These are phyloP conservation scores for Bombus impatiens DNA, from an alignment of 1,140 invertebrate species.

Conservation along the genomic window DNA sequence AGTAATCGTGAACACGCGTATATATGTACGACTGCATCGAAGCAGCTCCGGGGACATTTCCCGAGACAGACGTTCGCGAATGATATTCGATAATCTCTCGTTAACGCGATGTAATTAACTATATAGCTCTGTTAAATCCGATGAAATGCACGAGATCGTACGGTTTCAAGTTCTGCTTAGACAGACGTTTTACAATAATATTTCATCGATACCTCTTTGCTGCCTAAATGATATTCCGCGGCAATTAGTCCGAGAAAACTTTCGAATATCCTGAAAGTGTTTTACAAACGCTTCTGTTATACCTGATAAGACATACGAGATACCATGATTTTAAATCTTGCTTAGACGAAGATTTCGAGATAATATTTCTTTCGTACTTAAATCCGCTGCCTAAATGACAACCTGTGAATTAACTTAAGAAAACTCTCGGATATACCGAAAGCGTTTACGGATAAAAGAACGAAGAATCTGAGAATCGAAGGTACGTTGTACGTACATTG, in stretches of 20 bases:
- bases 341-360: too few species aligned
- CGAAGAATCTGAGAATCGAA: too few species aligned
- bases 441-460: background rate
- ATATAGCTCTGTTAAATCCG: background rate
- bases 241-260: too few species aligned
- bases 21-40: background rate
- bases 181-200: too few species aligned
- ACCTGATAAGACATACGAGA: too few species aligned
- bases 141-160: background rate
- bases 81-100: background rate
- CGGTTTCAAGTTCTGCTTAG: background rate
- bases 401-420: background rate
- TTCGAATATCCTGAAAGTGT: too few species aligned
- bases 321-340: too few species aligned
- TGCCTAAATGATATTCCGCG: too few species aligned
- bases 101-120: background rate
- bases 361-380: too few species aligned
- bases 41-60: background rate
- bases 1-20: slow-evolving; percentile 3
- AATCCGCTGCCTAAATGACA: too few species aligned
- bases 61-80: background rate
- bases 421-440: background rate
- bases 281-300: too few species aligned
- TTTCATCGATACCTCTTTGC: too few species aligned
- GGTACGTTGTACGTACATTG: background rate